These are phyloP conservation scores for Ariopsis seemanni DNA, from an alignment of 2,113 vertebrate genomes.

Conservation along the genomic window DNA sequence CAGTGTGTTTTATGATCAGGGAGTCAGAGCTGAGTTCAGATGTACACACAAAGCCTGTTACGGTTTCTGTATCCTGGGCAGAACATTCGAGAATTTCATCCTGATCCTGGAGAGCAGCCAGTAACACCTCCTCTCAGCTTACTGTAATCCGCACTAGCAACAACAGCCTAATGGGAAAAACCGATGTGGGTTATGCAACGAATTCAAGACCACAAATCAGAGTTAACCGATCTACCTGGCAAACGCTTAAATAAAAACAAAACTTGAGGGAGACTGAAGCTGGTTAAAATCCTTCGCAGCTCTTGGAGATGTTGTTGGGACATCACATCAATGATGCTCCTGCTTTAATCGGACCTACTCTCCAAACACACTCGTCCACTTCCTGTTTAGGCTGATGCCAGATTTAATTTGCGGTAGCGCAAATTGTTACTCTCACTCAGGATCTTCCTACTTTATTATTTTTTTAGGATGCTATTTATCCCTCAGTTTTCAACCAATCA, in stretches of 20 bases:
- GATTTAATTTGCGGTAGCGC: too few relatives aligned
- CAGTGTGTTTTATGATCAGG: not conserved
- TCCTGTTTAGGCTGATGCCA: too few relatives aligned
- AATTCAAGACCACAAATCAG: not conserved
- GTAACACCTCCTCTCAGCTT: not conserved
- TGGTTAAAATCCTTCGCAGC: not conserved
- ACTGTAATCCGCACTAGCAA: not conserved
- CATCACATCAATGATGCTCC: too few relatives aligned
- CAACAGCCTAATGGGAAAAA: not conserved
- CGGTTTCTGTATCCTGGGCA: not conserved
- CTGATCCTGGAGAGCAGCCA: not conserved
- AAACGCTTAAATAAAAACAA: not conserved
- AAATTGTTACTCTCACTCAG: too few relatives aligned
- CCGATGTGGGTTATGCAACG: not conserved
- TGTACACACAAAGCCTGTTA: not conserved
- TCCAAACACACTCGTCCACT: too few relatives aligned
- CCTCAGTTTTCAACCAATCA: too few relatives aligned
- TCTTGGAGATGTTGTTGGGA: too few relatives aligned
- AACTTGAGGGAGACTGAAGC: too few relatives aligned
- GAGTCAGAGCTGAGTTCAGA: not conserved
- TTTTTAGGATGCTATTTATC: too few relatives aligned
- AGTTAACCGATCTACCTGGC: not conserved
- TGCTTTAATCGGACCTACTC: too few relatives aligned
- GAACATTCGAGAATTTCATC: not conserved
- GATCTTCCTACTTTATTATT: too few relatives aligned